Conservation (phyloP, 2,797 vertebrate species). For the Gobionotothen gibberifrons region DNA sequence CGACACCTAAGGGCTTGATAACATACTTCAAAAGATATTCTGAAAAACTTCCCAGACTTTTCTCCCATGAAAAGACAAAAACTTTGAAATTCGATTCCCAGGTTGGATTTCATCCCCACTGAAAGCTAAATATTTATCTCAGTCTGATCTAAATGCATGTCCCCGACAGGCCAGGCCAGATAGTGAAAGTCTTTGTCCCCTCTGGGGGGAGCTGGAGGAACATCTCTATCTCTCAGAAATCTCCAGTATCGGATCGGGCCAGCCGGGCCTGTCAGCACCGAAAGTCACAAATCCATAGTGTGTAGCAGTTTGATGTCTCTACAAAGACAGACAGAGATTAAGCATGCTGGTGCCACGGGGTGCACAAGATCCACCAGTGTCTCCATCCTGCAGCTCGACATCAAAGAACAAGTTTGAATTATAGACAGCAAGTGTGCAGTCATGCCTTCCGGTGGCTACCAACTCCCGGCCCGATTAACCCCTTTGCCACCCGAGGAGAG, state of each 20-base stretch:
- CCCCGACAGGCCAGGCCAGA: conserved; percentile 35
- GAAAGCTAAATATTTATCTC: conserved; percentile 54
- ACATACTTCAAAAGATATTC: conserved; percentile 1
- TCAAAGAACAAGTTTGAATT: conserved; percentile 71
- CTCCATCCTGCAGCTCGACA: conserved; percentile 51
- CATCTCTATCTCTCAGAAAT: conserved; percentile 19
- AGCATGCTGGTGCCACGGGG: conserved; percentile 47
- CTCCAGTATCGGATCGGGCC: conserved; percentile 12
- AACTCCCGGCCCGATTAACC: conserved; percentile 51
- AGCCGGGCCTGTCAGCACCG: conserved; percentile 52
- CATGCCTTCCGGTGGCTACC: conserved; percentile 43
- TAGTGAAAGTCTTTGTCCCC: conserved; percentile 21
- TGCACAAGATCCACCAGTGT: conserved; percentile 33
- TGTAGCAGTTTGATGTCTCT: conserved; percentile 53
- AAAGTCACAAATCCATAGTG: conserved; percentile 52
- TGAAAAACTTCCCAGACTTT: conserved; percentile 10
- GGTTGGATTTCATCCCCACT: conserved; percentile 50
- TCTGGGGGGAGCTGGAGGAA: conserved; percentile 19
- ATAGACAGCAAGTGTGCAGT: conserved; percentile 68
- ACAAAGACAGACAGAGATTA: conserved; percentile 61
- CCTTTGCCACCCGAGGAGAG: conserved; percentile 28
- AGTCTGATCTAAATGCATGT: conserved; percentile 51
- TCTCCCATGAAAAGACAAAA: conserved; percentile 9
- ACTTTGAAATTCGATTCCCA: conserved; percentile 42
- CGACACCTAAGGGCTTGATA: background rate